Evolutionary conservation across 2,888 invertebrate genomes (phyloP), one percentile per base, ranked within the genome.

Genomic region (Macrostomum cliftonense): DNA sequence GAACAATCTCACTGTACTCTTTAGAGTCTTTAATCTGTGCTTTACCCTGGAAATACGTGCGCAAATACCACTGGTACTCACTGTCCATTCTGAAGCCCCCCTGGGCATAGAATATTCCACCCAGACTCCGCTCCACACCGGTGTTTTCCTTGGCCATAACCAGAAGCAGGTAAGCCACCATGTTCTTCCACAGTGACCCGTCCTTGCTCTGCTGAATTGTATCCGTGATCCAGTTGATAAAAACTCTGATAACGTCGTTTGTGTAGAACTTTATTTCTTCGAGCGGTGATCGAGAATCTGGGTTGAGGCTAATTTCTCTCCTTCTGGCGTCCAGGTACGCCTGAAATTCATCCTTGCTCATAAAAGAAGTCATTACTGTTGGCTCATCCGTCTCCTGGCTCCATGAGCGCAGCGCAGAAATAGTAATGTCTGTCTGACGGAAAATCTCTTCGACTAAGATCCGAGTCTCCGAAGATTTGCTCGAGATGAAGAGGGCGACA

Each of bases 401-500:
- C 62, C 61, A 63, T 12, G 54, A 54, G 0, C 58, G 55, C 36
- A 62, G 56, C 39, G 55, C 56, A 43, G 57, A 58, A 17, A 61
- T 46, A 1, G 57, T 56, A 5, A 55, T 49, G 49, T 62, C 62
- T 1, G 62, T 62, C 36, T 60, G 59, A 28, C 56, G 56, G 53
- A 60, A 62, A n/a, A 59, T 54, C 39, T 58, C 53, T 9, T 58
- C 45, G 12, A 63, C 55, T 43, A 58, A 57, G 21, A 54, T 54
- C 39, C 61, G 61, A 5, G 62, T 61, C 49, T 61, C 61, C 39
- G 59, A 57, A 20, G 59, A 55, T 19, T 60, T 57, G 17, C 56
- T 55, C 50, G 61, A 61, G 17, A 62, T 54, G 47, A 62, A 60
- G 20, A 63, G 58, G 46, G 61, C 61, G 49, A 60, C 61, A 54